Conservation (phyloP, 2,113 vertebrate species). For the Tapirus terrestris region DNA sequence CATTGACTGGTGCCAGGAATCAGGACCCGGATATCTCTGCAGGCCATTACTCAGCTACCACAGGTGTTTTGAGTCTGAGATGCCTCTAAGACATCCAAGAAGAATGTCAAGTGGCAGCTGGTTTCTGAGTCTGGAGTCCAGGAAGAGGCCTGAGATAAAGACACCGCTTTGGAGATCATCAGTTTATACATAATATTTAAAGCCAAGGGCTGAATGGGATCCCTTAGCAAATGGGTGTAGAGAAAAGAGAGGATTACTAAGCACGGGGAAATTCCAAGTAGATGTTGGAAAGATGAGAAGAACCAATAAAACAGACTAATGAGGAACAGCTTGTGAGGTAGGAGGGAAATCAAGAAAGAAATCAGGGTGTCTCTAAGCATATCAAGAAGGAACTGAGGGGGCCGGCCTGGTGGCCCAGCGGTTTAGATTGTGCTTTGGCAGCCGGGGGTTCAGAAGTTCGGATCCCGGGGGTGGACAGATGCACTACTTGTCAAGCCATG, state of each 20-base stretch:
- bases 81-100: neutral
- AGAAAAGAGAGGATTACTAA: neutral
- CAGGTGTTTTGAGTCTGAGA: neutral
- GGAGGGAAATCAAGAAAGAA: neutral
- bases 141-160: neutral
- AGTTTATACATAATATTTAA: neutral
- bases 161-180: neutral
- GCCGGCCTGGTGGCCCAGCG: no score
- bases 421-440: no score
- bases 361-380: neutral
- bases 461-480: no score
- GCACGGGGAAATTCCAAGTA: neutral
- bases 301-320: neutral
- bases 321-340: neutral
- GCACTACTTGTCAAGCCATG: no score
- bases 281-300: neutral
- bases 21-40: no score
- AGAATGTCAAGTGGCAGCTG: neutral
- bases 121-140: neutral
- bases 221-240: neutral
- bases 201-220: neutral
- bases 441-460: no score
- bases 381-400: neutral
- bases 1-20: neutral
- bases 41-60: neutral